A percentile compares a stretch with the other conserved stretches of the same genome.
These are phyloP conservation scores for Lamprotornis superbus DNA, from an alignment of 2,113 vertebrate genomes.

Conservation along the genomic window DNA sequence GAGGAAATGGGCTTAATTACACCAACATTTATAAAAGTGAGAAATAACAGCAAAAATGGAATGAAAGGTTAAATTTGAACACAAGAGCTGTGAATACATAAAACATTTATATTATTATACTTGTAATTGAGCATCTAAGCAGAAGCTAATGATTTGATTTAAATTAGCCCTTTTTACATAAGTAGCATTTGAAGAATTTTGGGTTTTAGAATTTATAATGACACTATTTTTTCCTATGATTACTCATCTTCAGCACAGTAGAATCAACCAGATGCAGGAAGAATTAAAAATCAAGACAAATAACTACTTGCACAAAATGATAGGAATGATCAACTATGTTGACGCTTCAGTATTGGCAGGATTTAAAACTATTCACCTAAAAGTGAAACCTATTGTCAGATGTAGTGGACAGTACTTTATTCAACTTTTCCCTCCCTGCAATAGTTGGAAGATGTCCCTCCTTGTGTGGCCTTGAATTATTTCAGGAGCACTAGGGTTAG, in stretches of 20 bases:
- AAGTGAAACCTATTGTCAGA: background rate
- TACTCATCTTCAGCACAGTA: slow-evolving; percentile 15
- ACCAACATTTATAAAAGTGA: slow-evolving; percentile 27
- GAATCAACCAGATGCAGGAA: background rate
- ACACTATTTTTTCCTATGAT: background rate
- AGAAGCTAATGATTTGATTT: slow-evolving; percentile 17
- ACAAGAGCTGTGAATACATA: background rate
- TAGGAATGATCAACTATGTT: background rate
- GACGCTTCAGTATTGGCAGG: background rate
- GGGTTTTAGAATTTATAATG: background rate
- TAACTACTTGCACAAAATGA: background rate
- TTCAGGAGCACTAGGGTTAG: background rate
- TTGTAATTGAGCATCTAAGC: slow-evolving; percentile 31
- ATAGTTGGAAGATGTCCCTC: background rate
- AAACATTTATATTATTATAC: background rate
- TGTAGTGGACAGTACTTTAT: background rate
- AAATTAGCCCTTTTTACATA: slow-evolving; percentile 17
- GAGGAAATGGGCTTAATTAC: slow-evolving; percentile 27
- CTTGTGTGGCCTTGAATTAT: background rate
- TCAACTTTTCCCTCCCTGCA: background rate
- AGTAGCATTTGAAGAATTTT: slow-evolving; percentile 1
- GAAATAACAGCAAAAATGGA: background rate
- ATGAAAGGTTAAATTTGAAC: slow-evolving; percentile 32
- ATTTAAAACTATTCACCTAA: background rate
- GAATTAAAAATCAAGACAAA: slow-evolving; percentile 39